A percentile compares a stretch with the other conserved stretches of the same genome.
Conservation (phyloP, 2,113 vertebrate species). For the Odontophorus gujanensis region DNA sequence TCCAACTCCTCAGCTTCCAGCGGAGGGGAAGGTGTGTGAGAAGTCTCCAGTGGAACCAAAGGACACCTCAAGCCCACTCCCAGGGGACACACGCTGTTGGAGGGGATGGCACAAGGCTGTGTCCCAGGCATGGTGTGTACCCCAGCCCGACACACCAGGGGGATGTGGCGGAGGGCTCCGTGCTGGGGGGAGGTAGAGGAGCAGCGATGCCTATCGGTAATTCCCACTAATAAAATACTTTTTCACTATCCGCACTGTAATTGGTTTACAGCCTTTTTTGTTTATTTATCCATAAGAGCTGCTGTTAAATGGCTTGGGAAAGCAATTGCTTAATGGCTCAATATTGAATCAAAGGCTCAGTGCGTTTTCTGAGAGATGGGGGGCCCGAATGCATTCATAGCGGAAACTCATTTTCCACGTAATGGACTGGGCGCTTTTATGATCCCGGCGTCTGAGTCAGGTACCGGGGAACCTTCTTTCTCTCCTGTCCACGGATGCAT, state of each 20-base stretch:
- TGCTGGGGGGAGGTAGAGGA: background rate
- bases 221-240: constrained; percentile 89
- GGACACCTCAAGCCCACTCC: background rate
- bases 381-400: constrained; percentile 25
- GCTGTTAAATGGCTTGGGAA: constrained; percentile 91
- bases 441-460: background rate
- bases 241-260: constrained; percentile 88
- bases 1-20: background rate
- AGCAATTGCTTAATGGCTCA: constrained; percentile 89
- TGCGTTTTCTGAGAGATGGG: constrained; percentile 25
- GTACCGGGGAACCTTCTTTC: background rate
- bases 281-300: constrained; percentile 89
- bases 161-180: background rate
- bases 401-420: constrained; percentile 66
- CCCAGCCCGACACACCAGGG: background rate
- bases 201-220: constrained; percentile 67
- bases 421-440: constrained; percentile 70
- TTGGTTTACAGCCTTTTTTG: constrained; percentile 90
- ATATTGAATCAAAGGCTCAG: constrained; percentile 78
- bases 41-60: background rate
- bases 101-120: fast-evolving
- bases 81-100: background rate
- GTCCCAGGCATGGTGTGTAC: background rate
- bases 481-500: background rate
- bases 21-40: background rate